phyloP scores from a whole-genome alignment of 1,140 invertebrate genomes.

The Sitophilus oryzae region DNA sequence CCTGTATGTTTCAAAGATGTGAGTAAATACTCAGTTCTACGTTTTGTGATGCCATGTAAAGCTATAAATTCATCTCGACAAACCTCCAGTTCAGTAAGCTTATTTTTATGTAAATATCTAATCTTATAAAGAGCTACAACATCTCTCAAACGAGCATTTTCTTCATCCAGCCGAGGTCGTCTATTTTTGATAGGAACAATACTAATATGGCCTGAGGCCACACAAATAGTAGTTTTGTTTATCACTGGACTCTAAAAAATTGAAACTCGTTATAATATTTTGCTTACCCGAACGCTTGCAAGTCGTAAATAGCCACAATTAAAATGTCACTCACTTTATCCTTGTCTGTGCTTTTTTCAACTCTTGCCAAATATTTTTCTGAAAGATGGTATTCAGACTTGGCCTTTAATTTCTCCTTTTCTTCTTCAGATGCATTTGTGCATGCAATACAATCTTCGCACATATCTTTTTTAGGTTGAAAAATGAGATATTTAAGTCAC shows the following conservation, averaged over 20 bases:
- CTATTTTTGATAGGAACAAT: too few species aligned
- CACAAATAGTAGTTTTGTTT: background rate
- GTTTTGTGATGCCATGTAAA: too few species aligned
- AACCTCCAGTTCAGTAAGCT: too few species aligned
- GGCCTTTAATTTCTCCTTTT: conserved; percentile 4
- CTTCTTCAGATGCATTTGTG: conserved; percentile 8
- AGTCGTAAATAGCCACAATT: background rate
- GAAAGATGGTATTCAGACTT: conserved; percentile 8
- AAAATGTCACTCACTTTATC: background rate
- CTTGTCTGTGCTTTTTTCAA: conserved; percentile 9
- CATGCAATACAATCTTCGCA: conserved; percentile 12
- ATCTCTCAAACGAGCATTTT: too few species aligned
- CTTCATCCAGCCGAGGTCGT: too few species aligned
- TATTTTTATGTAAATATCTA: too few species aligned
- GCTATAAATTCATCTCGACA: too few species aligned
- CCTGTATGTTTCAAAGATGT: background rate
- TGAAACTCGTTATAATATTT: conserved; percentile 3
- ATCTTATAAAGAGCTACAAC: too few species aligned
- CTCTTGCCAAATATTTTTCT: conserved; percentile 10
- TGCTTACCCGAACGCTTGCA: too few species aligned
- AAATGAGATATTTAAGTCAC: conserved; percentile 11
- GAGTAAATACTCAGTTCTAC: conserved; percentile 1
- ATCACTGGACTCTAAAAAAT: conserved; percentile 5
- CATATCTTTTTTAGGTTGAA: conserved; percentile 32
- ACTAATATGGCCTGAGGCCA: too few species aligned